These are phyloP conservation scores for Beris morrisii DNA, from an alignment of 2,888 invertebrate species.

Conservation along the genomic window DNA sequence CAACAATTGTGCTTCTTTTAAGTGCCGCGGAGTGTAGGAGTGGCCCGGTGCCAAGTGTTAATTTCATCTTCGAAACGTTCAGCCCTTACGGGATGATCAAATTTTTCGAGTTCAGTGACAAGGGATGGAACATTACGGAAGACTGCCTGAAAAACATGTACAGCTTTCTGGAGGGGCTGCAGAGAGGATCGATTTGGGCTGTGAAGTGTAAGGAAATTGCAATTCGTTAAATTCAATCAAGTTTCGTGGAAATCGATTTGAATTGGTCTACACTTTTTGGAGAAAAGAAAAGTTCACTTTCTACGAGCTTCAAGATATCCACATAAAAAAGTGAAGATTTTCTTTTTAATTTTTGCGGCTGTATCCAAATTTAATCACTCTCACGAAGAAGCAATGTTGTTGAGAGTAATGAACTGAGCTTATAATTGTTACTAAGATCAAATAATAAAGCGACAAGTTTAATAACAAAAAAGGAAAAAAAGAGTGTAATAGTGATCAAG, in stretches of 20 bases:
- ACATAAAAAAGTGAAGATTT: too few relatives aligned
- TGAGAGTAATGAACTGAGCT: too few relatives aligned
- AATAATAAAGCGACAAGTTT: too few relatives aligned
- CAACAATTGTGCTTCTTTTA: background rate
- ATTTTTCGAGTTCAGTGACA: constrained; percentile 50
- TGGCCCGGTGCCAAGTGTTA: constrained; percentile 43
- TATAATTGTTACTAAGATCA: too few relatives aligned
- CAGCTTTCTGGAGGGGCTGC: constrained; percentile 46
- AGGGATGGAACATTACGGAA: constrained; percentile 49
- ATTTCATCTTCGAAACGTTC: constrained; percentile 48
- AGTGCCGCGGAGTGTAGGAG: background rate
- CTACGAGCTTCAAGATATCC: too few relatives aligned
- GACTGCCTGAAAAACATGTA: constrained; percentile 48
- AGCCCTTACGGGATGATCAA: constrained; percentile 47
- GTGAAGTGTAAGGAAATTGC: constrained; percentile 45
- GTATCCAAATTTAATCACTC: too few relatives aligned
- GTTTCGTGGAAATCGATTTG: background rate
- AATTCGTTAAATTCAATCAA: background rate
- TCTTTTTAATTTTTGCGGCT: too few relatives aligned
- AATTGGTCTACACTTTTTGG: background rate
- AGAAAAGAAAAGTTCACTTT: background rate
- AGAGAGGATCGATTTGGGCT: constrained; percentile 47
- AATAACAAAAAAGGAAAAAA: too few relatives aligned
- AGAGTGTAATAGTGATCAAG: too few relatives aligned
- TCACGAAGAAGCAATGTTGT: too few relatives aligned